Evolutionary conservation across 2,888 invertebrate species (phyloP), one percentile per base, ranked within the genome.

Genomic region (Aplocera efformata): DNA sequence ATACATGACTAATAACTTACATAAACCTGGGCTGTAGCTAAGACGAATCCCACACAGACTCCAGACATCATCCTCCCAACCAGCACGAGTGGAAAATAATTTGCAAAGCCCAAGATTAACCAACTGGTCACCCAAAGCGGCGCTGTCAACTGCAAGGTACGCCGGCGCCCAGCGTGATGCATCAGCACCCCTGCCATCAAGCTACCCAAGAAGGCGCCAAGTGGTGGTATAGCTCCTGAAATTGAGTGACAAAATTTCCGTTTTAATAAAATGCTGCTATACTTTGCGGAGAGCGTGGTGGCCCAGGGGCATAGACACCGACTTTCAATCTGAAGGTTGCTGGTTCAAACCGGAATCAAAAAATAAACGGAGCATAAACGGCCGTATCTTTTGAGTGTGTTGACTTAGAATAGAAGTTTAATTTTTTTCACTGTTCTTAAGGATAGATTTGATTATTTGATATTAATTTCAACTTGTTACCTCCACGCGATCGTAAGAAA

Each of bases 1-100:
- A 10, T 17, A 26, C 11, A 29, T 10, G 31, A 27, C n/a, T 17
- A 13, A 13, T 21, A 39, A 67, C 91, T 89, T 50, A 93, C 90
- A 65, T 93, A 93, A 51, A 91, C 89, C 75, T 90, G 91, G n/a
- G 88, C 88, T 2, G 92, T 89, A 0, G 92, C 91, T 6, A 90
- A 74, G 1, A 88, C 82, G 11, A 92, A 88, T 0, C 92, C 91
- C 1, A 89, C 89, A 36, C 91, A 90, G 26, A 91, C 74, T 0
- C 93, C 93, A 0, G 90, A 88, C 21, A 91, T 48, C 5, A 90
- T 64, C 27, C 93, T 72, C 0, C 91, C 92, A 1, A 85, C 42
- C 7, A 91, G 72, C 1, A 93, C 63, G 25, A 89, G 60, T 0
- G 76, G 60, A 40, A 86, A 80, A 37, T 70, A 67, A 9, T 75